phyloP scores from a whole-genome alignment of 2,113 vertebrate species.

The Odobenus rosmarus region DNA sequence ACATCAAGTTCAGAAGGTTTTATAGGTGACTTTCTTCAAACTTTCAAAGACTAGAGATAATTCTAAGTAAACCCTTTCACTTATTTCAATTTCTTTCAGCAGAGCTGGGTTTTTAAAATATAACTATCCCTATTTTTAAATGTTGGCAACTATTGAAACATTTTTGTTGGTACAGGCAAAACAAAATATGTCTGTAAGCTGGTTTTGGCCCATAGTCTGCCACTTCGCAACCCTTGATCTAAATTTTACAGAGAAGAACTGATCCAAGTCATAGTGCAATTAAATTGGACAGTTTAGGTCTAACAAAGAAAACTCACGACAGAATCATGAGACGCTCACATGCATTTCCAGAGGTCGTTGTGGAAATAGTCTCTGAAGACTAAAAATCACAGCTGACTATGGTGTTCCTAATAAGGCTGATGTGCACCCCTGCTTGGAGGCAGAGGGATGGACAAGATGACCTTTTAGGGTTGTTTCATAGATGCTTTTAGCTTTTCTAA shows the following conservation, averaged over 20 bases:
- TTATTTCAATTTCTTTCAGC: slow-evolving; percentile 14
- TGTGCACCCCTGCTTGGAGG: background rate
- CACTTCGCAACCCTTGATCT: slow-evolving; percentile 23
- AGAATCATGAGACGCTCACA: background rate
- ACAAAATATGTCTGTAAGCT: slow-evolving; percentile 46
- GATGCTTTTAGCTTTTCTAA: background rate
- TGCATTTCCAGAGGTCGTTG: background rate
- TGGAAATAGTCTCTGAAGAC: background rate
- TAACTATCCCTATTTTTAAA: slow-evolving; percentile 64
- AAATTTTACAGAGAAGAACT: background rate
- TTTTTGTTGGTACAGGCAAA: slow-evolving; percentile 64
- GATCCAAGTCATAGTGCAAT: background rate
- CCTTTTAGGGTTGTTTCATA: background rate
- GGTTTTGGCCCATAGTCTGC: slow-evolving; percentile 27
- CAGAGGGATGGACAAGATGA: background rate
- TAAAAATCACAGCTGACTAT: background rate
- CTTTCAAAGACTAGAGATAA: background rate
- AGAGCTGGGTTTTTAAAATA: slow-evolving; percentile 52
- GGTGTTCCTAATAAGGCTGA: background rate
- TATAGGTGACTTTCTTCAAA: background rate
- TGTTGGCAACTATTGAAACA: slow-evolving; percentile 51
- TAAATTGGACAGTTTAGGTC: background rate
- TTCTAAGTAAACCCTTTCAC: slow-evolving; percentile 28
- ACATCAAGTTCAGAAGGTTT: slow-evolving; percentile 11
- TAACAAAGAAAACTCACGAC: background rate